These are phyloP conservation scores for Apogon hyalosoma DNA, from an alignment of 2,797 vertebrate genomes.

Conservation along the genomic window DNA sequence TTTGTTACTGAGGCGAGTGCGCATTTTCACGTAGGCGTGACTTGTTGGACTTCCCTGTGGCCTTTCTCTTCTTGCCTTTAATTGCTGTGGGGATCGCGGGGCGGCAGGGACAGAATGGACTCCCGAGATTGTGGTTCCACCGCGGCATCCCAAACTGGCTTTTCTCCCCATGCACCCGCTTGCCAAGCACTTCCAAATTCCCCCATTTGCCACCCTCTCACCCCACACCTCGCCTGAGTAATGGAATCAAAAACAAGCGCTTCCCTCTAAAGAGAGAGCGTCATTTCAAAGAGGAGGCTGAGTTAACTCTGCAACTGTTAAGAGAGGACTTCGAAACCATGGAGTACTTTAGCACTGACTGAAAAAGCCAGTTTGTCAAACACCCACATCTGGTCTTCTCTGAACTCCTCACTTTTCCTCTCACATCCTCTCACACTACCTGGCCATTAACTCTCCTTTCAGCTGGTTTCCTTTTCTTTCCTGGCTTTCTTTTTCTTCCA, in stretches of 20 bases:
- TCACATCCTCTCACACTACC: background rate
- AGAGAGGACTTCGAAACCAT: conserved; percentile 29
- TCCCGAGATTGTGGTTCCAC: conserved; percentile 84
- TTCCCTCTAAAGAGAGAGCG: conserved; percentile 53
- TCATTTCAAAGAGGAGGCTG: conserved; percentile 37
- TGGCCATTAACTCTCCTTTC: background rate
- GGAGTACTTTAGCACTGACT: conserved; percentile 14
- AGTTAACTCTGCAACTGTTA: conserved; percentile 25
- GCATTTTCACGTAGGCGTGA: conserved; percentile 71
- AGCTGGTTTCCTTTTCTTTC: background rate
- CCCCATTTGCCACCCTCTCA: conserved; percentile 77
- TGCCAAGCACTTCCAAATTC: conserved; percentile 69
- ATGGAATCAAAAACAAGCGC: conserved; percentile 69
- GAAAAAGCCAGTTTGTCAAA: conserved; percentile 15
- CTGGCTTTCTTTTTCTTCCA: conserved; percentile 33
- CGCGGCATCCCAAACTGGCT: conserved; percentile 79
- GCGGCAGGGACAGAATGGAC: conserved; percentile 77
- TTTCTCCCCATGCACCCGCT: conserved; percentile 74
- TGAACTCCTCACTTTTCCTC: conserved; percentile 15
- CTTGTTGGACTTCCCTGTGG: conserved; percentile 69
- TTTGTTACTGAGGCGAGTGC: conserved; percentile 42
- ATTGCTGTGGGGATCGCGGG: conserved; percentile 77
- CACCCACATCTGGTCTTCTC: conserved; percentile 11
- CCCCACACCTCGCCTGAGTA: conserved; percentile 67
- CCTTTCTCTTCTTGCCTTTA: conserved; percentile 62